Base-by-base conservation (phyloP, 2,797 vertebrate genomes). In the Adrianichthys oophorus region DNA sequence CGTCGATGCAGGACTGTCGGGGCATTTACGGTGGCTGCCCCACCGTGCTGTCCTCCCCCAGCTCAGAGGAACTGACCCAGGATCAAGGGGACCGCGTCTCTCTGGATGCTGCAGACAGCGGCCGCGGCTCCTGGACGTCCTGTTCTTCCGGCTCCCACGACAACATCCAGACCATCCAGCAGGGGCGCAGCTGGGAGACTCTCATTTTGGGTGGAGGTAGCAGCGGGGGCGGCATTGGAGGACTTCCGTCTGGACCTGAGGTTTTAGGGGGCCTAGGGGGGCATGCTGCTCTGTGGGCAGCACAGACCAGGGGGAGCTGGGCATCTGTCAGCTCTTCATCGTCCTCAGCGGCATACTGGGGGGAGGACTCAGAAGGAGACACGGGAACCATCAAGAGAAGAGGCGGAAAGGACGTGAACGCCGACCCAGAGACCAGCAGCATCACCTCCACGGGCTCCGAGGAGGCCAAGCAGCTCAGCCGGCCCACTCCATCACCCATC, bases 101-200 rank as follows among this genome's bases (percentile, higher is more conserved):
- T 0, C 92, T 99, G 0, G 98, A 98, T 8, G 97, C 98, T 1
- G 97, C 97, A 0, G 98, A 99, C 91, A 99, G 97, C 1, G 98
- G 98, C 52, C 95, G 97, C 0, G 97, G 98, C 54, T 99, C 97
- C 91, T 99, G 98, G 98, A 99, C 98, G 0, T 99, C 97, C 16
- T 99, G 98, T 76, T 99, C 98, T 0, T 99, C 97, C 0, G 97
- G 96, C 14, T 99, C 98, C 53, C 97, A 99, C 0, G 98, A 99
- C 73, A 99, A 98, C 83, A 98, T 99, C 78, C 98, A 99, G 89
- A 98, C 95, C 52, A 98, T 99, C 78, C 97, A 95, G 87, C 97
- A 98, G 88, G 96, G 97, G 51, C 93, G 96, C 15, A 96, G 95
- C 90, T 99, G 98, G 98, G 98, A 99, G 79, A 95, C 95, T 0